Evolutionary conservation across 2,888 invertebrate genomes (phyloP), one percentile per base, ranked within the genome.

Genomic region (Caradrina clavipalpis): DNA sequence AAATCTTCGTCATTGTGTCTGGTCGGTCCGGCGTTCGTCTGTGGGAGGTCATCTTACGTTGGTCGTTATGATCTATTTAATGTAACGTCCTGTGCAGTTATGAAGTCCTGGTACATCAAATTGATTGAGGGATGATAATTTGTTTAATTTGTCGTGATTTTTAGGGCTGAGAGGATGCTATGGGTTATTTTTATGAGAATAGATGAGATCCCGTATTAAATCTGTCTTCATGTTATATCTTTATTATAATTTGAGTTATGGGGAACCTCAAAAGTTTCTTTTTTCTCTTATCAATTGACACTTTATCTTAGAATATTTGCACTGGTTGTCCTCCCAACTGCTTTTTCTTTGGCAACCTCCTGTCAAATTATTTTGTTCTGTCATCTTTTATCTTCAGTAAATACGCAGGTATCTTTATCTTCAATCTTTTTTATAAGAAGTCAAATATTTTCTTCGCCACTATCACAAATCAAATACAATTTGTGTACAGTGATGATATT

Each of bases 401-500:
- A 78, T 19, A 60, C 47, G 42, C 76, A 76, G 53, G 54, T 76
- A 83, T 63, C 54, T 76, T 49, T 39, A 61, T 64, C 61, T 60
- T 55, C 35, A n/a, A 58, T 56, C n/a, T 76, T 71, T 73, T 80
- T 80, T 80, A 39, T 60, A 31, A 13, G n/a, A 66, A 63, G 17
- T 53, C 22, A 79, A 81, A 78, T 69, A 76, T 64, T 68, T 82
- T 81, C 69, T 80, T 63, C 58, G 71, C 63, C 80, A 78, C 84
- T 88, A 87, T 90, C 85, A 19, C 54, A 76, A 75, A 66, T 51
- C 78, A 87, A 83, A 83, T 74, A 84, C 73, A 77, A 83, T 86
- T 87, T 87, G 87, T 91, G 87, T 90, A 86, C 85, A 83, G 60
- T 83, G 91, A 92, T 88, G 91, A 83, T 75, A 86, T 90, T 90